Percentiles rank a stretch among this genome's conserved stretches.
Evolutionary conservation across 2,888 invertebrate species (phyloP).

Genomic region (Cataglyphis cursor): DNA sequence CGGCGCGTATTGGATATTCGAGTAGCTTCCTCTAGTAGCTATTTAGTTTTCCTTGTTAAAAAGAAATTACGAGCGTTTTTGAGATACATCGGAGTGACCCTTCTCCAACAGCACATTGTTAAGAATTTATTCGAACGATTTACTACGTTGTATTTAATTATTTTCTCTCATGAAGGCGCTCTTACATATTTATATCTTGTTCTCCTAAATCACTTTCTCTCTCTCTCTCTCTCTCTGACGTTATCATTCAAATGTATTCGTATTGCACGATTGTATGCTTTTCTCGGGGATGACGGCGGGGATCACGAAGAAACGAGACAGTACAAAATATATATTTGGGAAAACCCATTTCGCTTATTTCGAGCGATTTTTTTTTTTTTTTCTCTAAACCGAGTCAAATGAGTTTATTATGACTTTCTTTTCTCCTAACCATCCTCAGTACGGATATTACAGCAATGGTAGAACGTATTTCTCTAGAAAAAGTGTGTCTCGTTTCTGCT

Average conservation of each 20-base stretch:
- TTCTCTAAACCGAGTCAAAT: neutral
- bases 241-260: neutral
- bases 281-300: neutral
- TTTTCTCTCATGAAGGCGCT: conserved; percentile 5
- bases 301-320: neutral
- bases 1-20: neutral
- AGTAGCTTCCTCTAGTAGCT: neutral
- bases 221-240: neutral
- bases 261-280: conserved; percentile 6
- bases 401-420: conserved; percentile 13
- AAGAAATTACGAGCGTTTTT: neutral
- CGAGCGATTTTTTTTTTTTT: neutral
- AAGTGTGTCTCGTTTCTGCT: neutral
- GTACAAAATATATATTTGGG: conserved; percentile 8
- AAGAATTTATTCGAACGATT: neutral
- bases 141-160: conserved; percentile 7
- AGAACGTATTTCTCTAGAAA: neutral
- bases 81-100: neutral
- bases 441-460: conserved; percentile 24
- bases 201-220: too few relatives aligned
- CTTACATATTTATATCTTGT: neutral
- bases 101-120: neutral
- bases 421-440: neutral
- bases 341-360: neutral
- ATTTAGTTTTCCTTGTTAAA: neutral